Conservation (phyloP, 1,140 invertebrate species). For the Heliconius eleuchia region DNA sequence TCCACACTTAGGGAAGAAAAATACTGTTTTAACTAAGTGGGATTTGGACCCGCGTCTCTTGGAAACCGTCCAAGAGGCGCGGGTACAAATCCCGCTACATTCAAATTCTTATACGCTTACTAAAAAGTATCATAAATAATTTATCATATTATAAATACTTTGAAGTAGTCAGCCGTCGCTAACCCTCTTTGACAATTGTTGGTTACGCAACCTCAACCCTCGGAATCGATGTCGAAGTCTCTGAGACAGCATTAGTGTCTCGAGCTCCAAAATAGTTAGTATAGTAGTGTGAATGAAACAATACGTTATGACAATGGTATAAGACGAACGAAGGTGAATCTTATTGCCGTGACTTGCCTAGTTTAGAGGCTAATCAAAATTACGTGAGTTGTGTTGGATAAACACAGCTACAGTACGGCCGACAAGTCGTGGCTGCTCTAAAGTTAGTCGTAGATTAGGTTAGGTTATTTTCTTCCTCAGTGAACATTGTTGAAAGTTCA, state of each 20-base stretch:
- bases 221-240: not conserved
- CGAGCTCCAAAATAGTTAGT: slow-evolving; percentile 46
- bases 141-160: not conserved
- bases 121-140: not conserved
- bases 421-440: too few relatives aligned
- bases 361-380: slow-evolving; percentile 47
- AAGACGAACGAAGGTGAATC: slow-evolving; percentile 52
- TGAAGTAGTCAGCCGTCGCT: not conserved
- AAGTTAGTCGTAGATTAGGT: too few relatives aligned
- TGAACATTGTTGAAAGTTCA: too few relatives aligned
- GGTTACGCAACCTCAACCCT: not conserved
- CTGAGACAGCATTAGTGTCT: slow-evolving; percentile 43
- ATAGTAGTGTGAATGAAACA: slow-evolving; percentile 56
- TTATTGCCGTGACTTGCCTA: slow-evolving; percentile 50
- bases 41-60: too few relatives aligned
- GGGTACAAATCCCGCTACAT: too few relatives aligned
- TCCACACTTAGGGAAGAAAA: too few relatives aligned
- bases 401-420: too few relatives aligned
- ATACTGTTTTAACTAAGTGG: too few relatives aligned
- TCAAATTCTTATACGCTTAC: too few relatives aligned
- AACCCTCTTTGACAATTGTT: not conserved
- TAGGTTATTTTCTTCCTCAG: too few relatives aligned
- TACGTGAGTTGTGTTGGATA: slow-evolving; percentile 15
- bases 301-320: slow-evolving; percentile 55
- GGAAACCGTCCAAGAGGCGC: too few relatives aligned